These are phyloP conservation scores for Mus minutoides DNA, from an alignment of 2,797 vertebrate species.

Conservation along the genomic window DNA sequence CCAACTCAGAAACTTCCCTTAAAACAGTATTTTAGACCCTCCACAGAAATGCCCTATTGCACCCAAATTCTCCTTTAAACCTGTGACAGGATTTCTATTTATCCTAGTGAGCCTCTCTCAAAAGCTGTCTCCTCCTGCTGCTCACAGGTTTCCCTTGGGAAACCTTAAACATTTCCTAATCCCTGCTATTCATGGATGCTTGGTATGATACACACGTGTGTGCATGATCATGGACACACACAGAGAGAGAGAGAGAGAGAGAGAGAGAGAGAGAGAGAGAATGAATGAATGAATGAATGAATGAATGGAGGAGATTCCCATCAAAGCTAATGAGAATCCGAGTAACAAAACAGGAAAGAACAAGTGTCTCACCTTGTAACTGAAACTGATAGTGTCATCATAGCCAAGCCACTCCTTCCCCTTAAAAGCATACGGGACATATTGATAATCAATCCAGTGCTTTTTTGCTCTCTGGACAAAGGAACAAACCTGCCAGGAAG, in stretches of 20 bases:
- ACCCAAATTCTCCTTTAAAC: neutral
- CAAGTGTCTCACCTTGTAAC: conserved; percentile 87
- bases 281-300: no score
- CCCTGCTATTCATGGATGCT: neutral
- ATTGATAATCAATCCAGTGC: conserved; percentile 89
- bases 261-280: neutral
- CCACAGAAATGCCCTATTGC: neutral
- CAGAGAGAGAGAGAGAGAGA: neutral
- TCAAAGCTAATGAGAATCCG: neutral
- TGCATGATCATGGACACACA: neutral
- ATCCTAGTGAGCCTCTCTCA: neutral
- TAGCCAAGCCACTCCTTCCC: conserved; percentile 91
- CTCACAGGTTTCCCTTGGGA: neutral
- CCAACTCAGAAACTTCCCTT: neutral
- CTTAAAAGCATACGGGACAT: conserved; percentile 90
- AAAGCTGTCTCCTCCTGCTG: neutral
- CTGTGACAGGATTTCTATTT: neutral
- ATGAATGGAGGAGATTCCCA: neutral
- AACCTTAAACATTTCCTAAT: neutral
- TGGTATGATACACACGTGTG: neutral
- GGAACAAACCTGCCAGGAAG: conserved; percentile 87
- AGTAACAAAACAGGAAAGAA: neutral
- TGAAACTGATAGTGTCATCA: conserved; percentile 89
- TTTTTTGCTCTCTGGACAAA: conserved; percentile 85
- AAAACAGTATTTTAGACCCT: neutral